Percentiles rank a stretch among this genome's conserved stretches.
Conservation (phyloP, 1,140 invertebrate genomes). For the Bombus confusus region DNA sequence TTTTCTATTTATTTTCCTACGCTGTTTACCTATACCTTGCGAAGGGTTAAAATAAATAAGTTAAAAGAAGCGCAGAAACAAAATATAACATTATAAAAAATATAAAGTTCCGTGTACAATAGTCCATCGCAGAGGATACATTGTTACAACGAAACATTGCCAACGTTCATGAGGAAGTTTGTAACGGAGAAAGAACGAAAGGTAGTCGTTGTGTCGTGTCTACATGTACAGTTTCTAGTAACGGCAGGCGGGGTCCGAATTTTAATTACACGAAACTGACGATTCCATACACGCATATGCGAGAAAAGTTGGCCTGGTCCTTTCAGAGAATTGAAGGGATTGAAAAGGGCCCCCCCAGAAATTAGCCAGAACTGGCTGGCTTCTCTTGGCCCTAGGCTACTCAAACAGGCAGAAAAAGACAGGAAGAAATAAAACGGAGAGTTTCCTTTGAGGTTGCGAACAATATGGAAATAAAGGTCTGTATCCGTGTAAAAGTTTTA, state of each 20-base stretch:
- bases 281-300: neutral
- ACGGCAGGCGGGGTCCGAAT: neutral
- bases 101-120: neutral
- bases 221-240: neutral
- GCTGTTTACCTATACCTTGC: no score
- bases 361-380: slow-evolving; percentile 60
- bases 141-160: neutral
- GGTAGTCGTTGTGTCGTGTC: neutral
- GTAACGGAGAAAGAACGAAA: neutral
- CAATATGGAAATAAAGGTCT: slow-evolving; percentile 78
- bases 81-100: neutral
- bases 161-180: neutral
- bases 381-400: slow-evolving; percentile 23
- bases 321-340: slow-evolving; percentile 58
- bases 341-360: slow-evolving; percentile 40
- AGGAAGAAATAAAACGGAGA: slow-evolving; percentile 65
- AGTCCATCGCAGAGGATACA: neutral
- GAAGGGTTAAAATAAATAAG: neutral
- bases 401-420: slow-evolving; percentile 26
- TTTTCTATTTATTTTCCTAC: neutral
- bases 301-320: neutral
- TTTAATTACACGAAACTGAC: slow-evolving; percentile 17
- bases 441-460: slow-evolving; percentile 69
- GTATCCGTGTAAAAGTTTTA: slow-evolving; percentile 77
- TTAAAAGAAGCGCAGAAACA: neutral